Evolutionary conservation across 2,113 vertebrate genomes (phyloP).

Genomic region (Prionailurus bengalensis): DNA sequence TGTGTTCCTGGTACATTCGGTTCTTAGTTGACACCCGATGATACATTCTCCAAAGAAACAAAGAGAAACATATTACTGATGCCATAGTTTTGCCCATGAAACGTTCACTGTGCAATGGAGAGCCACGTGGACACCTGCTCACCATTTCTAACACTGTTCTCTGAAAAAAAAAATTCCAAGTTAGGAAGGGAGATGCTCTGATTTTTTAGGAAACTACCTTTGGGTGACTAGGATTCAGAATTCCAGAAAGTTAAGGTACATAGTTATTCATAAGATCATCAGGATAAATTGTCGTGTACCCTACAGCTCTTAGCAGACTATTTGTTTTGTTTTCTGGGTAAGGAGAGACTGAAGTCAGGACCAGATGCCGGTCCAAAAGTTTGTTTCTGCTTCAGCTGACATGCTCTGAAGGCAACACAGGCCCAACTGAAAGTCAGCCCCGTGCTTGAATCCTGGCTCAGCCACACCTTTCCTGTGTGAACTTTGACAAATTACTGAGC

Average conservation of each 20-base stretch:
- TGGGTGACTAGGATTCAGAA: not conserved
- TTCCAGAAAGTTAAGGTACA: conserved; percentile 9
- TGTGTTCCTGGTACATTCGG: not conserved
- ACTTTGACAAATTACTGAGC: not conserved
- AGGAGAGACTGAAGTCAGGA: not conserved
- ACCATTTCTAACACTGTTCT: not conserved
- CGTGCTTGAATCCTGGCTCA: not conserved
- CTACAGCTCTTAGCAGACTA: not conserved
- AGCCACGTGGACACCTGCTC: not conserved
- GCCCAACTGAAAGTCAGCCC: not conserved
- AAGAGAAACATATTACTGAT: not conserved
- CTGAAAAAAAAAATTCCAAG: not conserved
- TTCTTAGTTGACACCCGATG: not conserved
- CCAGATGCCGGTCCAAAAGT: not conserved
- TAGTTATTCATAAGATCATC: not conserved
- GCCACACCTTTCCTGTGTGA: not conserved
- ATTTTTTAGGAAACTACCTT: not conserved
- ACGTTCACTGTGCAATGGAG: not conserved
- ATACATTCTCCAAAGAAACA: not conserved
- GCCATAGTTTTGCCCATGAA: not conserved
- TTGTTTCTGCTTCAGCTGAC: not conserved
- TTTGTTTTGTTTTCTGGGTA: conserved; percentile 24
- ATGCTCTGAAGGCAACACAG: not conserved
- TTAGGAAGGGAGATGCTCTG: not conserved
- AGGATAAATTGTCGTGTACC: not conserved